Evolutionary conservation across 2,888 invertebrate genomes (phyloP).

Genomic region (Cosmopolites sordidus): DNA sequence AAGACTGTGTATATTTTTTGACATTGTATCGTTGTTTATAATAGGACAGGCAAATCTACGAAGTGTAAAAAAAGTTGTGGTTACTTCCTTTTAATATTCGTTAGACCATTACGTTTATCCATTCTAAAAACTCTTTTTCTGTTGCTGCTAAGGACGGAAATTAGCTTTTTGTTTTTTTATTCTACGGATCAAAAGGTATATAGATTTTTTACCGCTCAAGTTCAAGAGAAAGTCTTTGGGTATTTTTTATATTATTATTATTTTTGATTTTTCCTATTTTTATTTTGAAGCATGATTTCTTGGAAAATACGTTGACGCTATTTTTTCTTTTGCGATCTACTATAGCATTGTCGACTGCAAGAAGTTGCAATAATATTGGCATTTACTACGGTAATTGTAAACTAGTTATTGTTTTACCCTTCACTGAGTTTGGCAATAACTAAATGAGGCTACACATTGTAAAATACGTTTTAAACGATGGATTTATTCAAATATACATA

Average conservation of each 20-base stretch:
- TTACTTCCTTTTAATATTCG: constrained; percentile 26
- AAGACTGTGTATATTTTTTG: constrained; percentile 7
- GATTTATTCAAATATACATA: neutral
- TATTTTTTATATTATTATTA: constrained; percentile 14
- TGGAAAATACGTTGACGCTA: constrained; percentile 18
- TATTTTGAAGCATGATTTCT: constrained; percentile 19
- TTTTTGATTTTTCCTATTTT: constrained; percentile 15
- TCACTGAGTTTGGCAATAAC: constrained; percentile 15
- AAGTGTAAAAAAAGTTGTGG: constrained; percentile 24
- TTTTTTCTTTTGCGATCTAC: constrained; percentile 16
- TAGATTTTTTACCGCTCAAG: constrained; percentile 21
- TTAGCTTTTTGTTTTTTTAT: constrained; percentile 23
- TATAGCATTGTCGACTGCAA: constrained; percentile 5
- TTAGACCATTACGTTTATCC: constrained; percentile 25
- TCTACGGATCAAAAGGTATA: constrained; percentile 19
- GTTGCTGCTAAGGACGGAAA: constrained; percentile 23
- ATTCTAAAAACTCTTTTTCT: constrained; percentile 24
- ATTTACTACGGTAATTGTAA: constrained; percentile 18
- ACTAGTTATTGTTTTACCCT: constrained; percentile 16
- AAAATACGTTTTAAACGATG: neutral
- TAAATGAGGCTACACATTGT: neutral
- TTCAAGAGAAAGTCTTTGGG: constrained; percentile 25
- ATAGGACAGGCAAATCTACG: constrained; percentile 23
- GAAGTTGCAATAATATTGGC: constrained; percentile 18
- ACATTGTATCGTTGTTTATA: constrained; percentile 19